Percentiles rank a stretch among this genome's conserved stretches.
phyloP scores from a whole-genome alignment of 2,797 vertebrate genomes.

The Gadopsis bispinosus region DNA sequence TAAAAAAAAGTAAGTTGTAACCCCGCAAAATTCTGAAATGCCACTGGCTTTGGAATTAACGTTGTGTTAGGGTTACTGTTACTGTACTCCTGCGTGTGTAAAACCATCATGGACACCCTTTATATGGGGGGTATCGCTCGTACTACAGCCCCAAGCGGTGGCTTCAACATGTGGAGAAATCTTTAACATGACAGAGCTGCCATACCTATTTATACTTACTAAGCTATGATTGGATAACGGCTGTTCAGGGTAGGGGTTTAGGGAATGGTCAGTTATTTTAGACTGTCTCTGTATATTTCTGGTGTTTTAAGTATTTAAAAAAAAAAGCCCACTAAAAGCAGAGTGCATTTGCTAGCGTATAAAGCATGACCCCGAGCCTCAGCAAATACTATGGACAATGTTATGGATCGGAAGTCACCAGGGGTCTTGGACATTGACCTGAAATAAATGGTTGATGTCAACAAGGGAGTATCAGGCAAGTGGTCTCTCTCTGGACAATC shows the following conservation, averaged over 20 bases:
- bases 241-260: not conserved
- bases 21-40: no score
- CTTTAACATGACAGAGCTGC: not conserved
- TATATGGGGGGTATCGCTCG: not conserved
- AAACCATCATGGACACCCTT: not conserved
- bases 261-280: not conserved
- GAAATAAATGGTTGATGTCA: conserved; percentile 47
- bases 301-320: not conserved
- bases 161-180: not conserved
- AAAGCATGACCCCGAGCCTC: conserved; percentile 10
- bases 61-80: no score
- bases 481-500: conserved; percentile 31
- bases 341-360: not conserved
- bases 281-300: not conserved
- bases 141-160: not conserved
- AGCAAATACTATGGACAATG: conserved; percentile 7
- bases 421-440: conserved; percentile 39
- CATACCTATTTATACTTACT: no score
- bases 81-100: no score
- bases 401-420: conserved; percentile 26
- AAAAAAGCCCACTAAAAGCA: conserved; percentile 4
- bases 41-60: no score
- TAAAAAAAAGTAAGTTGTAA: no score
- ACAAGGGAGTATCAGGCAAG: conserved; percentile 23
- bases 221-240: no score